Evolutionary conservation across 2,113 vertebrate species (phyloP).

Genomic region (Epinephelus cyanopodus): DNA sequence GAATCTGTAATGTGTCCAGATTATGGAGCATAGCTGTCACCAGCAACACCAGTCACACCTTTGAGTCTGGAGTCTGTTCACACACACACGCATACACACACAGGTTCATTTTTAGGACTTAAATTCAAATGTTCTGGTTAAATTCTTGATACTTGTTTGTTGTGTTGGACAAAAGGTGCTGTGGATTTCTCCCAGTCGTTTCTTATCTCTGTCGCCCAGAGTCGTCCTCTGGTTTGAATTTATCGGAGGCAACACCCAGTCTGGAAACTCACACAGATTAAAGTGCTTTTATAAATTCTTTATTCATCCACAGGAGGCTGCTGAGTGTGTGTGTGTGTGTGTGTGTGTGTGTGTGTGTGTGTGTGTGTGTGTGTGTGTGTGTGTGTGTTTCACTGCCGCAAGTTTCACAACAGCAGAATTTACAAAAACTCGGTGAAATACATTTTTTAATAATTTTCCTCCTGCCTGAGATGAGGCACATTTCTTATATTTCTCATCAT

Average conservation of each 20-base stretch:
- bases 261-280: slow-evolving; percentile 48
- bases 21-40: slow-evolving; percentile 43
- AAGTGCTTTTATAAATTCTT: slow-evolving; percentile 5
- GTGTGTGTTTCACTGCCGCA: not conserved
- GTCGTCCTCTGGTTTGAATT: slow-evolving; percentile 22
- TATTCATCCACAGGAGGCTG: not conserved
- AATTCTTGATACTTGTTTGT: no score
- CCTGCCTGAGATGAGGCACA: not conserved
- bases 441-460: no score
- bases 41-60: not conserved
- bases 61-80: not conserved
- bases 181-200: slow-evolving; percentile 34
- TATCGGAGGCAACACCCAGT: slow-evolving; percentile 56
- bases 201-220: slow-evolving; percentile 41
- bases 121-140: no score
- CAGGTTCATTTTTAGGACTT: no score
- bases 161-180: not conserved
- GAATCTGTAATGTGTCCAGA: slow-evolving; percentile 35
- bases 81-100: slow-evolving; percentile 2
- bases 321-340: not conserved
- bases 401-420: not conserved
- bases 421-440: no score
- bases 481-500: not conserved
- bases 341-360: not conserved
- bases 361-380: not conserved